Evolutionary conservation across 2,888 invertebrate species (phyloP), one percentile per base, ranked within the genome.

Genomic region (Lymantria monacha): DNA sequence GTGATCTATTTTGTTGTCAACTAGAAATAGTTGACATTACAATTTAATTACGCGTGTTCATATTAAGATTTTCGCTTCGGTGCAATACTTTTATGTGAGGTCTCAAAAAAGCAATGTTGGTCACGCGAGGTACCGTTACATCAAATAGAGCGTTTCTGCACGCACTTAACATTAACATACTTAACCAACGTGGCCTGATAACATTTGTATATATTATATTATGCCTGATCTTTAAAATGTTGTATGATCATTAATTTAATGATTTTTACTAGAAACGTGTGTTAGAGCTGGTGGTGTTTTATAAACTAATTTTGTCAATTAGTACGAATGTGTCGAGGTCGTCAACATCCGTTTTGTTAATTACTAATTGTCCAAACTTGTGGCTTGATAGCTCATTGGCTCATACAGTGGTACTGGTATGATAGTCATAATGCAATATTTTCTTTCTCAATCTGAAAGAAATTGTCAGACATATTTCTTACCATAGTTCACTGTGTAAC

Each of bases 61-160:
- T 22, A 43, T 12, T 46, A 40, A 51, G 42, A 49, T 56, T 58
- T 59, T 43, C 42, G 49, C 52, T 55, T 30, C 44, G 41, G 38
- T 50, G 42, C 41, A 41, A 46, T 54, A 67, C n/a, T 12, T 38
- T 2, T 3, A 62, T 70, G 65, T 57, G 58, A 61, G 64, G 59
- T 72, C 53, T 72, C 63, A 70, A 75, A 76, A 77, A 81, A 76
- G 60, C 57, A 50, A 54, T 48, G 53, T 59, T 52, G 61, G 57
- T 69, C 74, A 81, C 75, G 77, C 81, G 62, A 76, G 67, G 70
- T 78, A 72, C 80, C 79, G 82, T 78, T 81, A 78, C 66, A 70
- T 66, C 63, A 82, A 87, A 72, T 85, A 81, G 85, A 85, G 84
- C 87, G 77, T 63, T 72, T 72, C 81, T 55, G 70, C 84, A 83